Evolutionary conservation across 2,797 vertebrate species (phyloP).

Genomic region (Premnoplex brunnescens): DNA sequence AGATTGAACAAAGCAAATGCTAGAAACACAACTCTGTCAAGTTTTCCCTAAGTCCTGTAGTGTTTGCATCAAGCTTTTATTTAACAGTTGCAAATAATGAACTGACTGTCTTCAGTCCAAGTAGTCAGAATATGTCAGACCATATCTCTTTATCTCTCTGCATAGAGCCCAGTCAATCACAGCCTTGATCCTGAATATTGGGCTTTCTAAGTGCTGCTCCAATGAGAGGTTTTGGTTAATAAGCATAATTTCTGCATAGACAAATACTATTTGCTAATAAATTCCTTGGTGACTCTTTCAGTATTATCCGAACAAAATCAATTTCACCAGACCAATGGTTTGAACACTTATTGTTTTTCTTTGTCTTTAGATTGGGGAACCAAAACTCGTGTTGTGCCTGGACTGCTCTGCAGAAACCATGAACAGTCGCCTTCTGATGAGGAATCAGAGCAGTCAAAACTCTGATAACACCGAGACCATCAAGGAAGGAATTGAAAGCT

Average conservation of each 20-base stretch:
- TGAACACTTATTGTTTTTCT: neutral
- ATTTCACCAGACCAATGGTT: neutral
- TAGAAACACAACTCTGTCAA: neutral
- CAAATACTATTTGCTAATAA: neutral
- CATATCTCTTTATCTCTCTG: neutral
- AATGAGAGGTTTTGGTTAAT: neutral
- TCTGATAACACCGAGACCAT: constrained; percentile 33
- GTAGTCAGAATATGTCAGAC: neutral
- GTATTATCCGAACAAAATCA: neutral
- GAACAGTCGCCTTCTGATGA: constrained; percentile 78
- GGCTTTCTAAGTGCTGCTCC: neutral
- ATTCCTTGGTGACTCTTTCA: neutral
- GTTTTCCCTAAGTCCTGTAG: neutral
- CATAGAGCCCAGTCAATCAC: neutral
- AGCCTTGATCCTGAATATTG: neutral
- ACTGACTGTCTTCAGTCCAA: neutral
- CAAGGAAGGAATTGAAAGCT: constrained; percentile 76
- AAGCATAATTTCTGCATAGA: neutral
- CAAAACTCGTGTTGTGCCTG: constrained; percentile 86
- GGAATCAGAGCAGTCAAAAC: constrained; percentile 26
- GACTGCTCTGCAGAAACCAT: constrained; percentile 86
- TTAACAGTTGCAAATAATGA: neutral
- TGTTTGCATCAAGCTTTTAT: neutral
- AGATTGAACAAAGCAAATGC: neutral
- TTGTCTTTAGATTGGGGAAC: constrained; percentile 82